These are phyloP conservation scores for Hyles lineata DNA, from an alignment of 2,888 invertebrate species.

Conservation along the genomic window DNA sequence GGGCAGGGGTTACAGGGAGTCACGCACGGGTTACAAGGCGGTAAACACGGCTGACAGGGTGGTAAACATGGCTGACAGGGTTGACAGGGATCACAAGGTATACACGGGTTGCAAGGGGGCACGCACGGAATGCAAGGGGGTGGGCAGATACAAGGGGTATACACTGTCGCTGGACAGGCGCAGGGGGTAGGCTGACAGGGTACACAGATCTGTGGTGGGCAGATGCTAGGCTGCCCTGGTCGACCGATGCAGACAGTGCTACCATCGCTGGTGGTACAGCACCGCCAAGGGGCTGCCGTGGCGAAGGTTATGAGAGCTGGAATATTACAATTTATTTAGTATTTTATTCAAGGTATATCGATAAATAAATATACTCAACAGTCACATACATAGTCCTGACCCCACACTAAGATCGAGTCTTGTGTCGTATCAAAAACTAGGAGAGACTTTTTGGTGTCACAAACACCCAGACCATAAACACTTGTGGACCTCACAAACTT, in stretches of 20 bases:
- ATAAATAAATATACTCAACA: too few relatives aligned
- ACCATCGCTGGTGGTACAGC: constrained; percentile 56
- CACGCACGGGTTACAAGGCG: too few relatives aligned
- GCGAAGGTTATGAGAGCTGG: constrained; percentile 60
- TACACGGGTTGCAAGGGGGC: constrained; percentile 32
- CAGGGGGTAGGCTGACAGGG: constrained; percentile 54
- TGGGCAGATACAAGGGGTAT: constrained; percentile 25
- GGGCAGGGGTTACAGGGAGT: too few relatives aligned
- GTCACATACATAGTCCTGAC: too few relatives aligned
- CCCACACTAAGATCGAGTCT: too few relatives aligned
- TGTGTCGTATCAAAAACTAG: too few relatives aligned
- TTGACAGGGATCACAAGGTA: constrained; percentile 1
- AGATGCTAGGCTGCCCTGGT: constrained; percentile 51
- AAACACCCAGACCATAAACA: too few relatives aligned
- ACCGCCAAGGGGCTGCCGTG: constrained; percentile 66
- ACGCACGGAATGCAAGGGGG: neutral
- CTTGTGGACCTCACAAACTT: too few relatives aligned
- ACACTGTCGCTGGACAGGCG: constrained; percentile 53
- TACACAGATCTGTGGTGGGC: constrained; percentile 55
- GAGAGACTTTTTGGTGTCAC: too few relatives aligned
- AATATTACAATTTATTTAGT: constrained; percentile 23
- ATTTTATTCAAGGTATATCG: too few relatives aligned
- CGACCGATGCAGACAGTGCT: constrained; percentile 59
- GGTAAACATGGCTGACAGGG: neutral
- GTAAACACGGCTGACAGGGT: neutral